A percentile compares a stretch with the other conserved stretches of the same genome.
Evolutionary conservation across 2,888 invertebrate species (phyloP).

Genomic region (Dynastes tityus): DNA sequence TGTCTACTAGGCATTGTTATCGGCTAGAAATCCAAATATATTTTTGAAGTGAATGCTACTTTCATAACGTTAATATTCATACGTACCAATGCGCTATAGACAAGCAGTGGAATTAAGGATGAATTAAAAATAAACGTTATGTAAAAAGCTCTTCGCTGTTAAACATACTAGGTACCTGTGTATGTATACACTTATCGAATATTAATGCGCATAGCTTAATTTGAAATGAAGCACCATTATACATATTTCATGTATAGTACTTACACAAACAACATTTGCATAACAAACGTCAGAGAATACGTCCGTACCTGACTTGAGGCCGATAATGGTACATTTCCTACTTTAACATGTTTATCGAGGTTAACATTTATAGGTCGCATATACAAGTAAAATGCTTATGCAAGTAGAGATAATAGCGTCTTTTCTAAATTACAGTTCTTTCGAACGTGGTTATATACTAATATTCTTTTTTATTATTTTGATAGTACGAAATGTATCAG

Average conservation of each 20-base stretch:
- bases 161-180: not conserved
- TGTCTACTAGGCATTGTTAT: too few relatives aligned
- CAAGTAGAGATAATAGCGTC: not conserved
- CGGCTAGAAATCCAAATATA: too few relatives aligned
- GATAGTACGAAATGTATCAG: not conserved
- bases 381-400: not conserved
- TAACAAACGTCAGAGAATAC: conserved; percentile 6
- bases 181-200: not conserved
- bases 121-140: conserved; percentile 30
- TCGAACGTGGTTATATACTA: not conserved
- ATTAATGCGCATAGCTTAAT: conserved; percentile 22
- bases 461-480: not conserved
- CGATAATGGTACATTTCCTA: not conserved
- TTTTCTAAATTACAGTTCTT: not conserved
- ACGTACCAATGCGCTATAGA: not conserved
- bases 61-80: not conserved
- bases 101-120: not conserved
- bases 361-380: not conserved
- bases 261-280: conserved; percentile 21
- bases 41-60: too few relatives aligned
- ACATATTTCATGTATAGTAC: conserved; percentile 19
- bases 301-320: not conserved
- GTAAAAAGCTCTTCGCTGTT: conserved; percentile 18
- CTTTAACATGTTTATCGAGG: conserved; percentile 3
- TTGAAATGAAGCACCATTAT: conserved; percentile 7